Base-by-base conservation (phyloP, 2,888 invertebrate species). In the Meliscaeva auricollis region DNA sequence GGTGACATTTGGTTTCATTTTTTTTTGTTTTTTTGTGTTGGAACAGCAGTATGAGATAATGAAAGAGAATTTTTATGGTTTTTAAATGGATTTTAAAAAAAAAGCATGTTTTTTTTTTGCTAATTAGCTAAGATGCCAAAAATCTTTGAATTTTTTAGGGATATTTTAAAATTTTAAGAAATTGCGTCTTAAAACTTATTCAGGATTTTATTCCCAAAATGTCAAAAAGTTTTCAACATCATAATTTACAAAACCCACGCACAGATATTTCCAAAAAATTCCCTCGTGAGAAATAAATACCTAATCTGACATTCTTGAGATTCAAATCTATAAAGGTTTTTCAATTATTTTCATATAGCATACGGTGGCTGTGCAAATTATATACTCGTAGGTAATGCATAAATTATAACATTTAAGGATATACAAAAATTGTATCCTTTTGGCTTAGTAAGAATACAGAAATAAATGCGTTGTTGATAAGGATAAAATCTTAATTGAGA, bases 401-500 rank as follows among this genome's bases (percentile, higher is more conserved):
- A 30, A 30, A 62, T 62, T 62, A 62, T 38, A 4, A 9, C 13
- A 38, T 38, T 6, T 38, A 9, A 38, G 38, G 38, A 38, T 38
- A 9, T 9, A 13, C n/a, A 26, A 26, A 26, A 38, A 38, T 38
- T 9, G 3, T 11, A 50, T 22, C 22, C 50, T 13, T 50, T 48
- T 20, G 9, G 50, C 22, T 50, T 20, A 13, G 11, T 11, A 38
- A 13, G 38, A 8, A 38, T 38, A 9, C 9, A 35, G n/a, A n/a
- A n/a, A n/a, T n/a, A 9, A 38, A 11, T 38, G 38, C 5, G 32
- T 32, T 44, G 26, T 15, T 3, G 9, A 41, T n/a, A 44, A 46
- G 62, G 46, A 26, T 44, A 62, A 44, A 26, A 62, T 46, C 30
- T 62, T 30, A 62, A 62, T 62, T 60, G 17, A 17, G 30, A 15